phyloP scores from a whole-genome alignment of 2,888 invertebrate genomes.

The Amiota communis region DNA sequence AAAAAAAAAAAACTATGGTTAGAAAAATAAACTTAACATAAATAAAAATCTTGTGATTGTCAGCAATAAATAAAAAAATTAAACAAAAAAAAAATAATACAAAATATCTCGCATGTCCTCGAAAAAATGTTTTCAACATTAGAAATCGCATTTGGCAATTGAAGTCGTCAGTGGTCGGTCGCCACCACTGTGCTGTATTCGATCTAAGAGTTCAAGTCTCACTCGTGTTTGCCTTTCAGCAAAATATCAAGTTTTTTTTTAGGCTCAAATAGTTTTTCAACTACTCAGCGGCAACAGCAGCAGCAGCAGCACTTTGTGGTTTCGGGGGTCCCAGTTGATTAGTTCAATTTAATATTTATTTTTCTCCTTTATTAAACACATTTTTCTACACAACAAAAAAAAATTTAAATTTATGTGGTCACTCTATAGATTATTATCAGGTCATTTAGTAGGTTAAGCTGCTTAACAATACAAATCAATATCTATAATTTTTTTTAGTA shows the following conservation, averaged over 20 bases:
- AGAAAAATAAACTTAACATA: slow-evolving; percentile 23
- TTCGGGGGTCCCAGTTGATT: slow-evolving; percentile 21
- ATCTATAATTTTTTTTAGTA: no score
- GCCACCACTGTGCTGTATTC: no score
- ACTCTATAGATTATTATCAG: no score
- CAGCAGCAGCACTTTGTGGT: not conserved
- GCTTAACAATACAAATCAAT: no score
- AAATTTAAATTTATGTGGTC: not conserved
- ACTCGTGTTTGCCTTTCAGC: slow-evolving; percentile 39
- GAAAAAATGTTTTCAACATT: slow-evolving; percentile 32
- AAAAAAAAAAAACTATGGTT: slow-evolving; percentile 39
- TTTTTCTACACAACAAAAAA: not conserved
- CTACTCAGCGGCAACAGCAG: slow-evolving; percentile 46
- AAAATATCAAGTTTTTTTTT: slow-evolving; percentile 24
- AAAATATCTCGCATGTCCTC: slow-evolving; percentile 60
- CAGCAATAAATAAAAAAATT: slow-evolving; percentile 65
- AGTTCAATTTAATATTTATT: slow-evolving; percentile 35
- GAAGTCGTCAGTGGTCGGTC: no score
- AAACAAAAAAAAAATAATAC: slow-evolving; percentile 20
- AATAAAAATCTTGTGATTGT: slow-evolving; percentile 60
- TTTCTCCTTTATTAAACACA: slow-evolving; percentile 46
- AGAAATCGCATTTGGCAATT: not conserved
- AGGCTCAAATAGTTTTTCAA: slow-evolving; percentile 51
- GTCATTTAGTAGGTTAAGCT: no score
- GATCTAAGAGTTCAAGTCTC: slow-evolving; percentile 18